Percentiles rank a stretch among this genome's conserved stretches.
These are phyloP conservation scores for human DNA, from an alignment of 2,113 vertebrate species.

Conservation along the genomic window GRCh38 chr2:205902001-205902500, in stretches of 20 bases:
- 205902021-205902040: neutral
- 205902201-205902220: neutral
- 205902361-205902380: constrained; percentile 67
- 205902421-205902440: constrained; percentile 54
- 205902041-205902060: neutral
- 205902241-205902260: constrained; percentile 48
- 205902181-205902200: neutral
- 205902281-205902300: constrained; percentile 67
- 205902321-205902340: constrained; percentile 53
- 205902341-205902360: constrained; percentile 47
- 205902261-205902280: constrained; percentile 61
- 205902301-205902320: constrained; percentile 76
- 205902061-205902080: neutral
- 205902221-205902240: constrained; percentile 37
- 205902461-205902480: neutral
- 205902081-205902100: neutral
- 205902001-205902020: constrained; percentile 12
- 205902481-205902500: constrained; percentile 14
- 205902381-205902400: constrained; percentile 66
- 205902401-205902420: constrained; percentile 79
- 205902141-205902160: neutral
- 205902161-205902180: neutral
- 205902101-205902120: neutral
- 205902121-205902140: neutral
- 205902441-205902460: neutral